phyloP scores from a whole-genome alignment of 2,113 vertebrate genomes.

The Agapornis roseicollis region DNA sequence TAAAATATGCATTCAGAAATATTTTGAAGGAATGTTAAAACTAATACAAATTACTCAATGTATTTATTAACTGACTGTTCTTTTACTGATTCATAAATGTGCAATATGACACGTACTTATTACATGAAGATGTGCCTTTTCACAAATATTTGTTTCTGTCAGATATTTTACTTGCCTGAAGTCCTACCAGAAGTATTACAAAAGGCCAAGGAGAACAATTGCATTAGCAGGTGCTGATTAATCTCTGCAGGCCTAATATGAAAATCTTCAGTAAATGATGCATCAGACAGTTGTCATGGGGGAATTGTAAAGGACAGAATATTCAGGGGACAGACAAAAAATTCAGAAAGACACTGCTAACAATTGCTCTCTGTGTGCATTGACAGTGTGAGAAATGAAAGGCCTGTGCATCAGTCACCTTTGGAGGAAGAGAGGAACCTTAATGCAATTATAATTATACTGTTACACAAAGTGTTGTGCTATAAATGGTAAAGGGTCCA shows the following conservation, averaged over 20 bases:
- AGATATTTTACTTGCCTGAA: not conserved
- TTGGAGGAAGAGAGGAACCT: not conserved
- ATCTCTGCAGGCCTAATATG: not conserved
- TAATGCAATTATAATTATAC: not conserved
- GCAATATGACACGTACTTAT: fast-evolving
- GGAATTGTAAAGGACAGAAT: not conserved
- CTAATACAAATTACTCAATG: not conserved
- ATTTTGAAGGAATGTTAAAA: not conserved
- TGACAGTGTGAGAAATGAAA: not conserved
- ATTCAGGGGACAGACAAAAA: not conserved
- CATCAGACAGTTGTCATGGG: fast-evolving
- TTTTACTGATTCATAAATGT: not conserved
- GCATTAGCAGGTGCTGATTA: not conserved
- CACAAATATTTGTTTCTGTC: not conserved
- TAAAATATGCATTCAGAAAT: not conserved
- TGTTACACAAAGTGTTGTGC: not conserved
- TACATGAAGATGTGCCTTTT: not conserved
- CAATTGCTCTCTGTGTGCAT: not conserved
- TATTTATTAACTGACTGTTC: not conserved
- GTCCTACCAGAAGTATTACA: not conserved
- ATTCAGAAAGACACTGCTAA: not conserved
- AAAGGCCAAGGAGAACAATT: not conserved
- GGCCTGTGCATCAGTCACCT: not conserved
- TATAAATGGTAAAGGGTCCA: not conserved
- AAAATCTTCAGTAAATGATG: not conserved